Evolutionary conservation across 2,888 invertebrate genomes (phyloP), one percentile per base, ranked within the genome.

Genomic region (Leucoma salicis): DNA sequence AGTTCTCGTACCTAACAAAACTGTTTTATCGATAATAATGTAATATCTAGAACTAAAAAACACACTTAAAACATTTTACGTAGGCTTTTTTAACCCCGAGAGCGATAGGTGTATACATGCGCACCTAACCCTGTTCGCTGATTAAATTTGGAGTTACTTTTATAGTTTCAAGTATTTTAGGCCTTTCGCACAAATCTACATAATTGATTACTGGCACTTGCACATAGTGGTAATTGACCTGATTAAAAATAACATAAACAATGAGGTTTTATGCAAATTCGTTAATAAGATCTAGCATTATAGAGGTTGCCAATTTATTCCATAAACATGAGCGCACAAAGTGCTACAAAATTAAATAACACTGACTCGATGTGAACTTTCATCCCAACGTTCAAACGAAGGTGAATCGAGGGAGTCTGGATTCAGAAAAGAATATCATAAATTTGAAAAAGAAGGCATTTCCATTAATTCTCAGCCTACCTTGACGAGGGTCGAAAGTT

Each of bases 401-500:
- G 27, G n/a, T 27, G n/a, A n/a, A 34, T 13, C 8, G 16, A 8
- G 12, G 25, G 27, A 27, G 16, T 34, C 32, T 24, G 41, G 35
- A 35, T 34, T 57, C 48, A 47, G 52, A 60, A 60, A 59, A 58
- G 47, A 56, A 61, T 63, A 63, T 66, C 69, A 78, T 78, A 82
- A 85, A 84, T 83, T 76, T 70, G 60, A 51, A 66, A 78, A 79
- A 76, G 63, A 78, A 77, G 74, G 77, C 77, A 76, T 77, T 78
- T 72, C 82, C 82, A 86, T 87, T 83, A 81, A 85, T 84, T 78
- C 77, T 70, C 70, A 62, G 74, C 72, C 67, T 79, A 87, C 87
- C 87, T 87, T 86, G 82, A 87, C 84, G 83, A 83, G 86, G 88
- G 87, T 85, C 79, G 76, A 80, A 87, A 88, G 84, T 89, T 87